These are phyloP conservation scores for Amyelois transitella DNA, from an alignment of 1,140 invertebrate species.

Conservation along the genomic window DNA sequence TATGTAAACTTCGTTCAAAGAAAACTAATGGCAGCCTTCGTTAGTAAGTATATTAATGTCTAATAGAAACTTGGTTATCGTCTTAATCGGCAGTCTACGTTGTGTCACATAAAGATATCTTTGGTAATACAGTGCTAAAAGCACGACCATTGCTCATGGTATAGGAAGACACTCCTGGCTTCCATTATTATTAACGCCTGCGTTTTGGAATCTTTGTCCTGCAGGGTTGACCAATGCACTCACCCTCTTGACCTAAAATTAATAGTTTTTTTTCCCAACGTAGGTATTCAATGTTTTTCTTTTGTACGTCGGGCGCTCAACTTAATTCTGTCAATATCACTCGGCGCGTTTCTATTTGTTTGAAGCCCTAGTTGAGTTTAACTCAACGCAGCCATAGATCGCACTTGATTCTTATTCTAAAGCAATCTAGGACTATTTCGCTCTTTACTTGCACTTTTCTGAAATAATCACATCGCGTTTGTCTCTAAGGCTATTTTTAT, in stretches of 20 bases:
- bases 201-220: background rate
- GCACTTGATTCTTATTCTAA: too few species aligned
- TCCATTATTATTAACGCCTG: background rate
- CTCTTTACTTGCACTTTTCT: background rate
- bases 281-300: too few species aligned
- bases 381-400: too few species aligned
- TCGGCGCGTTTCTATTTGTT: too few species aligned
- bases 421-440: background rate
- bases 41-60: constrained; percentile 40
- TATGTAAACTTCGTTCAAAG: constrained; percentile 27
- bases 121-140: constrained; percentile 33
- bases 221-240: background rate
- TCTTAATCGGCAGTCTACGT: constrained; percentile 42
- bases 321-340: too few species aligned
- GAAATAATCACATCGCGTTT: background rate
- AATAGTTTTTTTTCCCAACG: too few species aligned
- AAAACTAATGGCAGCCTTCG: constrained; percentile 46
- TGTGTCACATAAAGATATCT: constrained; percentile 38
- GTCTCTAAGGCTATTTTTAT: constrained; percentile 8
- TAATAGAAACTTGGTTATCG: constrained; percentile 41
- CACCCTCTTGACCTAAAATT: too few species aligned
- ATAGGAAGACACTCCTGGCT: background rate
- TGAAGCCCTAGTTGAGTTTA: too few species aligned
- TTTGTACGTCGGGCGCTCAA: too few species aligned
- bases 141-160: constrained; percentile 2